Conservation (phyloP, 1,140 invertebrate genomes). For the Batillaria attramentaria region DNA sequence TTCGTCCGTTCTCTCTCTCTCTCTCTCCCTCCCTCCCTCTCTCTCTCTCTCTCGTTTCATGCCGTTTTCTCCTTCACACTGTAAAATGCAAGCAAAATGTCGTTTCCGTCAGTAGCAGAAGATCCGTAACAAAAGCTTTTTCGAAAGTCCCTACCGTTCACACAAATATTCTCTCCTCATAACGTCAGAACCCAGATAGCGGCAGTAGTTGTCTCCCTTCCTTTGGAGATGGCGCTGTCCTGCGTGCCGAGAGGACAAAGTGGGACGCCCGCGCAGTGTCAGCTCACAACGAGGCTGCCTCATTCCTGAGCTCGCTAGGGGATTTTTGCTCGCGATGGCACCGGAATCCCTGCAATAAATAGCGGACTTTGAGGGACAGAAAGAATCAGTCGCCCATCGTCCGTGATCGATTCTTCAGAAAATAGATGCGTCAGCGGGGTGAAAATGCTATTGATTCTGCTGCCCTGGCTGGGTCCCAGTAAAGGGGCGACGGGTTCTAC, state of each 20-base stretch:
- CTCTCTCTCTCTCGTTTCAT: background rate
- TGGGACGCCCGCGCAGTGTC: too few species aligned
- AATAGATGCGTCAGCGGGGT: background rate
- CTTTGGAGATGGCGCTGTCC: background rate
- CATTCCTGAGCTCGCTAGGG: too few species aligned
- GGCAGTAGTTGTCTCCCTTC: conserved; percentile 16
- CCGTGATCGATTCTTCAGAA: background rate
- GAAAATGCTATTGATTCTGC: background rate
- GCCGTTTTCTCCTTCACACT: background rate
- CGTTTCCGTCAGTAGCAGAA: background rate
- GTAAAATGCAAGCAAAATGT: background rate
- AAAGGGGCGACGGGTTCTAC: too few species aligned
- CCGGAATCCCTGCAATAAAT: background rate
- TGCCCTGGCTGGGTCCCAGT: background rate
- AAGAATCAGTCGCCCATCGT: background rate
- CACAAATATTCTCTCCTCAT: conserved; percentile 3
- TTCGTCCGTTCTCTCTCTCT: background rate
- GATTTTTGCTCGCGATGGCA: too few species aligned
- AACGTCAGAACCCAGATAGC: background rate
- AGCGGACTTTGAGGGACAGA: background rate
- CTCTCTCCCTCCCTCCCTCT: background rate
- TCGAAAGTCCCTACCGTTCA: background rate
- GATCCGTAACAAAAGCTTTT: too few species aligned
- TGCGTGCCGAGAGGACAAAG: too few species aligned
- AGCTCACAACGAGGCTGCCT: too few species aligned